phyloP scores from a whole-genome alignment of 2,113 vertebrate genomes.

The Caranx melampygus region DNA sequence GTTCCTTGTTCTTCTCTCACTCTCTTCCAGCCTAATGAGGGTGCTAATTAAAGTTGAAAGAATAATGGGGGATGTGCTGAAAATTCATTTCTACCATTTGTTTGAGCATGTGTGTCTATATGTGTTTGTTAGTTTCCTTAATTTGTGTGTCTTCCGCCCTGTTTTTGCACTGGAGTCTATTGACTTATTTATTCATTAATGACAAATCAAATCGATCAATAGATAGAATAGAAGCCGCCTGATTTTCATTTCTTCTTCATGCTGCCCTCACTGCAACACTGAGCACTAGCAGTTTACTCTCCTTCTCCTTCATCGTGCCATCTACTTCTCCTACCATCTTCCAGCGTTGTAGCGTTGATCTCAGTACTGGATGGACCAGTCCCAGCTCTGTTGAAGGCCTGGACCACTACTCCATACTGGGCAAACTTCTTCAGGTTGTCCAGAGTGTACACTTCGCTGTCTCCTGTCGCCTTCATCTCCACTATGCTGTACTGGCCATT shows the following conservation, averaged over 20 bases:
- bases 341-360: conserved; percentile 96
- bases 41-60: conserved; percentile 91
- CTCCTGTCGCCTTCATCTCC: conserved; percentile 98
- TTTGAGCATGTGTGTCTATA: conserved; percentile 16
- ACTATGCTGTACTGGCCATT: conserved; percentile 98
- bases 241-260: background rate
- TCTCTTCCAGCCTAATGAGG: conserved; percentile 87
- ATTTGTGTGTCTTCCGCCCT: conserved; percentile 7
- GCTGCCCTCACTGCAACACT: background rate
- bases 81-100: conserved; percentile 60
- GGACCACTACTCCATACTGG: conserved; percentile 97
- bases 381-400: conserved; percentile 96
- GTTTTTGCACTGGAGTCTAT: conserved; percentile 4
- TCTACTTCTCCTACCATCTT: conserved; percentile 86
- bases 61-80: conserved; percentile 79
- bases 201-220: conserved; percentile 10
- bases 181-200: background rate
- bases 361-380: conserved; percentile 97
- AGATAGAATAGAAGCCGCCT: background rate
- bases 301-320: background rate
- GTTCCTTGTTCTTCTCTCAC: conserved; percentile 65
- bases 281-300: background rate
- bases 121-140: conserved; percentile 15
- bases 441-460: conserved; percentile 96
- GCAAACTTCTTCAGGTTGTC: conserved; percentile 99